phyloP scores from a whole-genome alignment of 2,797 vertebrate species.

The Graptemys geographica region DNA sequence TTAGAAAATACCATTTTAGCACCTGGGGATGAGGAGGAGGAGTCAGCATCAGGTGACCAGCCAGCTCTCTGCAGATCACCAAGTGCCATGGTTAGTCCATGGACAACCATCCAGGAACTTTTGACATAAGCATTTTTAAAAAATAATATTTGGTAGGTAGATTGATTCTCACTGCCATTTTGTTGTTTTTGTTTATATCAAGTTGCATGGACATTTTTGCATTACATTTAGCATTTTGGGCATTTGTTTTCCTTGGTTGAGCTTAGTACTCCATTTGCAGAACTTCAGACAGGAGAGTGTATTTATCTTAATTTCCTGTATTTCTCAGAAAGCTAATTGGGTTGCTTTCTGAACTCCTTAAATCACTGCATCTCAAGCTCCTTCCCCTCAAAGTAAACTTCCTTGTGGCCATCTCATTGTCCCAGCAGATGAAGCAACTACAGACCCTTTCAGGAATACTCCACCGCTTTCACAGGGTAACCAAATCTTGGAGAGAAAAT shows the following conservation, averaged over 20 bases:
- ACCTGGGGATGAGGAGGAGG: neutral
- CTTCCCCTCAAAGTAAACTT: slow-evolving; percentile 63
- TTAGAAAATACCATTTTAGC: neutral
- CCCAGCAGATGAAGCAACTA: slow-evolving; percentile 70
- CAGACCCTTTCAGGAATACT: slow-evolving; percentile 68
- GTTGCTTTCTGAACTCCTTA: slow-evolving; percentile 58
- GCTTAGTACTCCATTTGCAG: slow-evolving; percentile 21
- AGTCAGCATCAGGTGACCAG: neutral
- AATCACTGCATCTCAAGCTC: slow-evolving; percentile 65
- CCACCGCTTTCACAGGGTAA: slow-evolving; percentile 67
- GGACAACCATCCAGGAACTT: neutral
- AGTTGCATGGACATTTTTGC: neutral
- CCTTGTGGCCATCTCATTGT: slow-evolving; percentile 59
- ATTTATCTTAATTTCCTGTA: slow-evolving; percentile 48
- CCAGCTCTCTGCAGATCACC: neutral
- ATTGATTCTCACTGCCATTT: neutral
- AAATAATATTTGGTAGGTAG: neutral
- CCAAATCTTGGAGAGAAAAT: slow-evolving; percentile 71
- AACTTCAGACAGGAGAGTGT: neutral
- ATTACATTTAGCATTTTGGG: slow-evolving; percentile 24
- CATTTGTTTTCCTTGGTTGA: slow-evolving; percentile 44
- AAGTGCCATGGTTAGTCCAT: neutral
- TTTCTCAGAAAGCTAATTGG: slow-evolving; percentile 59
- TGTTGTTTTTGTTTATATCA: neutral
- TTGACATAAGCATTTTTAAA: neutral